Base-by-base conservation (phyloP, 2,797 vertebrate genomes). In the Myotis pilosus region DNA sequence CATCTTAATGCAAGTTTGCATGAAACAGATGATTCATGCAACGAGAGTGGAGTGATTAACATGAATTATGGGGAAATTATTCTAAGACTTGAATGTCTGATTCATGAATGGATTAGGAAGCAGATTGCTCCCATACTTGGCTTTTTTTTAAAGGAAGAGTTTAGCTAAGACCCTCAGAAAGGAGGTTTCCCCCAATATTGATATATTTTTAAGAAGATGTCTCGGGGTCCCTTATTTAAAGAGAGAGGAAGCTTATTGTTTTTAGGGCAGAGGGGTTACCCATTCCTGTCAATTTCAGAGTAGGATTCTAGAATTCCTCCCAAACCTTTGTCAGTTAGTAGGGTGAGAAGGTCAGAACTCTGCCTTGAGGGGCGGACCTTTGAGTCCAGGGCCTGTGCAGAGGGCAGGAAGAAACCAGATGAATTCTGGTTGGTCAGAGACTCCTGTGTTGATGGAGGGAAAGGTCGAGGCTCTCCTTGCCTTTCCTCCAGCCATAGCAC, bases 21-120 rank as follows among this genome's bases (percentile, higher is more conserved):
- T 97, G 98, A 95, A 97, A 94, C 74, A 98, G 89, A 66, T 97
- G 96, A 97, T 95, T 97, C 96, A 95, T 87, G 47, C 74, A 93
- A 92, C 0, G 5, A 47, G 80, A 85, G 47, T 60, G 2, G 93
- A 91, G 87, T 96, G 93, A 96, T 96, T 96, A 97, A 75, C 91
- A 87, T 96, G 95, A 96, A 97, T 97, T 96, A 95, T 84, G 91
- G 91, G 82, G 28, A 93, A 86, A 94, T 94, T 96, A 94, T 81
- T 84, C 96, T 85, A 74, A 88, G 93, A 22, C 69, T 88, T 55
- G 75, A 72, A 85, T 78, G 79, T 94, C 90, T 97, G 80, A 80
- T 78, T 95, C 95, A 89, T 92, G 92, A 96, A 91, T 96, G 95
- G 74, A 60, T 95, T 81, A 84, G 87, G 71, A 85, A 57, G 88